These are phyloP conservation scores for Acanthisitta chloris DNA, from an alignment of 2,113 vertebrate genomes.

Conservation along the genomic window DNA sequence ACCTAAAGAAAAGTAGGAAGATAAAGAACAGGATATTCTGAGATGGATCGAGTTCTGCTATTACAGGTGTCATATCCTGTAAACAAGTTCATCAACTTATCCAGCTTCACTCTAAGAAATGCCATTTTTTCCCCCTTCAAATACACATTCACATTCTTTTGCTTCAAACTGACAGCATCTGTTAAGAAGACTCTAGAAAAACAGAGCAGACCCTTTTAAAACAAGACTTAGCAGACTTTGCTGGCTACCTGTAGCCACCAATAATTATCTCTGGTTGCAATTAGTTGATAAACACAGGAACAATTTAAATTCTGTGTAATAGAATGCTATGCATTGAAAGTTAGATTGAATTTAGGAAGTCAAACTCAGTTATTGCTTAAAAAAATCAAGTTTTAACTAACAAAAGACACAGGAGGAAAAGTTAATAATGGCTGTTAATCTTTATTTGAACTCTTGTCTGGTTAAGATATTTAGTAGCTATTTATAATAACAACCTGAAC, in stretches of 20 bases:
- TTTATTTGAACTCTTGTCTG: slow-evolving; percentile 60
- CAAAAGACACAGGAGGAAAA: neutral
- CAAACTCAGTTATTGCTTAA: neutral
- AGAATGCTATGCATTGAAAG: neutral
- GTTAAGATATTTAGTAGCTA: slow-evolving; percentile 23
- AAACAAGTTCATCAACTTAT: neutral
- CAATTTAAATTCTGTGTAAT: neutral
- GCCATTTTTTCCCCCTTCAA: neutral
- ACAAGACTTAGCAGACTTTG: neutral
- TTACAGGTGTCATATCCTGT: neutral
- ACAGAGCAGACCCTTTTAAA: neutral
- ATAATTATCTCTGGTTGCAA: neutral
- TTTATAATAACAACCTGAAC: slow-evolving; percentile 57
- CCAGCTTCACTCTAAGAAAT: neutral
- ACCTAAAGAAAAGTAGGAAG: neutral
- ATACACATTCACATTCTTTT: accelerated
- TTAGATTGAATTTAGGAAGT: neutral
- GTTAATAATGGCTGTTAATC: neutral
- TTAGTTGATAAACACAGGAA: neutral
- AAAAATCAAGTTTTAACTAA: neutral
- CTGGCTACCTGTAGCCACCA: neutral
- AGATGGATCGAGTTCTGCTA: neutral
- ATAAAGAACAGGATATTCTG: neutral
- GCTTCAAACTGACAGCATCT: neutral
- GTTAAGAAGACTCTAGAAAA: neutral